A percentile compares a stretch with the other conserved stretches of the same genome.
These are phyloP conservation scores for Vanessa cardui DNA, from an alignment of 2,888 invertebrate species.

Conservation along the genomic window DNA sequence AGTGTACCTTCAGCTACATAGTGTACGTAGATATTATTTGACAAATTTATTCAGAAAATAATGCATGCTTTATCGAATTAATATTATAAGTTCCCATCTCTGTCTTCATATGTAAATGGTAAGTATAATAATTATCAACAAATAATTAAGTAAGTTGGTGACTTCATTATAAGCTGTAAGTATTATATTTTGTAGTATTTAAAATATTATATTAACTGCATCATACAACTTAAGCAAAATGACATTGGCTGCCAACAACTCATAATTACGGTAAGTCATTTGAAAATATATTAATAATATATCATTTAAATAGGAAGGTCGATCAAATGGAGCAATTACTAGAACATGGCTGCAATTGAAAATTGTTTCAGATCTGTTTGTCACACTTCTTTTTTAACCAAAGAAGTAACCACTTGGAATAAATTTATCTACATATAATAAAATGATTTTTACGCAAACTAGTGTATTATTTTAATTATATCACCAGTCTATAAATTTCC, in stretches of 20 bases:
- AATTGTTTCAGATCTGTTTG: slow-evolving; percentile 28
- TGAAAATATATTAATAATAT: neutral
- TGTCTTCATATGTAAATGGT: slow-evolving; percentile 15
- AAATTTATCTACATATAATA: slow-evolving; percentile 21
- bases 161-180: neutral
- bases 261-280: neutral
- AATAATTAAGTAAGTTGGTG: neutral
- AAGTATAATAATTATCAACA: slow-evolving; percentile 12
- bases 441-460: slow-evolving; percentile 12
- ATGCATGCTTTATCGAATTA: slow-evolving; percentile 6
- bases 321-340: slow-evolving; percentile 3
- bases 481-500: too few species aligned
- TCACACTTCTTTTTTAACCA: slow-evolving; percentile 22
- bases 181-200: slow-evolving; percentile 5
- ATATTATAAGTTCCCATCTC: neutral
- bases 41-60: slow-evolving; percentile 14
- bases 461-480: neutral
- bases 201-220: slow-evolving; percentile 3
- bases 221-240: neutral
- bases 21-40: neutral
- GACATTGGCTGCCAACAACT: neutral
- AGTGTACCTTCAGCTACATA: slow-evolving; percentile 1
- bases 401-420: slow-evolving; percentile 20
- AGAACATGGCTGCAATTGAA: slow-evolving; percentile 18
- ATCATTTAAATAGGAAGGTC: neutral